Percentiles rank a stretch among this genome's conserved stretches.
Conservation (phyloP, 2,888 invertebrate species). For the Chelonus formosanus region DNA sequence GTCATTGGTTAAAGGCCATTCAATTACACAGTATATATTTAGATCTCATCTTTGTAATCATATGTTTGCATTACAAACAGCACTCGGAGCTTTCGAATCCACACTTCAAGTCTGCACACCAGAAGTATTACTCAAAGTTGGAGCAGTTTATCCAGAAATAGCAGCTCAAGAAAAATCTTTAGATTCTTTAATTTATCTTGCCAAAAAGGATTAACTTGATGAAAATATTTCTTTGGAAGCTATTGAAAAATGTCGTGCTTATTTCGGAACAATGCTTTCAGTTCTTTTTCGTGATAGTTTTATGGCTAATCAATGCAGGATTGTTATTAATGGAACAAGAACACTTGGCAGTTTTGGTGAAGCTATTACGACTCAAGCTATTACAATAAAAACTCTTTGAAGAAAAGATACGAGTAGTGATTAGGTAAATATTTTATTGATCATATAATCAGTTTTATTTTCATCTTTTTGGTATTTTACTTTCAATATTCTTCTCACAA, state of each 20-base stretch:
- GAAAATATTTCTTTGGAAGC: slow-evolving; percentile 92
- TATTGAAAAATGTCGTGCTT: slow-evolving; percentile 85
- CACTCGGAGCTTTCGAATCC: slow-evolving; percentile 59
- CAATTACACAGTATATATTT: slow-evolving; percentile 90
- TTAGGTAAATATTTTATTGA: slow-evolving; percentile 45
- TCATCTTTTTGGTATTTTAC: not conserved
- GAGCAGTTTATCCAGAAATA: slow-evolving; percentile 88
- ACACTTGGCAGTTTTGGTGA: slow-evolving; percentile 77
- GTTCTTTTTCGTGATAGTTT: slow-evolving; percentile 74
- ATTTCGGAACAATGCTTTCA: slow-evolving; percentile 88
- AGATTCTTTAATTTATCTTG: slow-evolving; percentile 87
- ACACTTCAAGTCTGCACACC: slow-evolving; percentile 80
- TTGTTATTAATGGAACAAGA: slow-evolving; percentile 73
- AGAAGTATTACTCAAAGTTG: slow-evolving; percentile 84
- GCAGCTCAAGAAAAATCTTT: slow-evolving; percentile 89
- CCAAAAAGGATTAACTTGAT: slow-evolving; percentile 91
- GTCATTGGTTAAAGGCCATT: slow-evolving; percentile 81
- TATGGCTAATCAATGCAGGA: slow-evolving; percentile 72
- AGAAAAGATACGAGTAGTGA: slow-evolving; percentile 66
- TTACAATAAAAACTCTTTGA: slow-evolving; percentile 72
- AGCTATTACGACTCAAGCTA: slow-evolving; percentile 75
- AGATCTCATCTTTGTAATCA: slow-evolving; percentile 81
- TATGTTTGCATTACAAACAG: slow-evolving; percentile 80
- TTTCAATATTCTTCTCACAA: slow-evolving; percentile 53
- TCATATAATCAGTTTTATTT: not conserved